phyloP scores from a whole-genome alignment of 2,797 vertebrate genomes.

The Sciurus vulgaris region DNA sequence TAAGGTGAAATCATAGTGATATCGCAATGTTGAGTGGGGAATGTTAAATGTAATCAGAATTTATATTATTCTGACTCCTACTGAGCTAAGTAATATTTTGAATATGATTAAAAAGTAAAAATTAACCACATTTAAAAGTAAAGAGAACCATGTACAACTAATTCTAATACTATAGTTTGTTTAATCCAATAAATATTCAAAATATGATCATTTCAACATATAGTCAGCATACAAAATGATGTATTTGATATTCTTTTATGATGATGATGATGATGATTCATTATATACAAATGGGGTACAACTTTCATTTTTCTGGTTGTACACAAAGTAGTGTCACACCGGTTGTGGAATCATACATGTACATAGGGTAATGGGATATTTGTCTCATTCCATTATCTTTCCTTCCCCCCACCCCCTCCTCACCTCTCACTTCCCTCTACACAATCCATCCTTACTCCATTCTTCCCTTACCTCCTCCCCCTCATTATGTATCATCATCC shows the following conservation, averaged over 20 bases:
- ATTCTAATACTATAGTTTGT: not conserved
- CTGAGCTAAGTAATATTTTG: not conserved
- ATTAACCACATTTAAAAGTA: not conserved
- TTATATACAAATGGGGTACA: no score
- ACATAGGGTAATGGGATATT: no score
- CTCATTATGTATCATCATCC: no score
- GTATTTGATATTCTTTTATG: not conserved
- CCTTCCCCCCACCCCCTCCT: no score
- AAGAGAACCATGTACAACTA: not conserved
- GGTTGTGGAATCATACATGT: no score
- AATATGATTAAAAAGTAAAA: not conserved
- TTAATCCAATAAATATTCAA: conserved; percentile 17
- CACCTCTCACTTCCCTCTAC: no score
- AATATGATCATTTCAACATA: not conserved
- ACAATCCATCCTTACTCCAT: no score
- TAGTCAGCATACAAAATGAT: not conserved
- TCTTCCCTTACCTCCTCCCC: no score
- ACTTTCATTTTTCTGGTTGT: no score
- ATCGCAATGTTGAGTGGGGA: not conserved
- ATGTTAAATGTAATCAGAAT: not conserved
- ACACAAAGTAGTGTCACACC: no score
- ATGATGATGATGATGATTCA: no score
- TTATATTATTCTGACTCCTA: not conserved
- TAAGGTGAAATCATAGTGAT: not conserved
- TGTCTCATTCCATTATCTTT: no score